Evolutionary conservation across 2,888 invertebrate genomes (phyloP), one percentile per base, ranked within the genome.

Genomic region (Hyppa rectilinea): DNA sequence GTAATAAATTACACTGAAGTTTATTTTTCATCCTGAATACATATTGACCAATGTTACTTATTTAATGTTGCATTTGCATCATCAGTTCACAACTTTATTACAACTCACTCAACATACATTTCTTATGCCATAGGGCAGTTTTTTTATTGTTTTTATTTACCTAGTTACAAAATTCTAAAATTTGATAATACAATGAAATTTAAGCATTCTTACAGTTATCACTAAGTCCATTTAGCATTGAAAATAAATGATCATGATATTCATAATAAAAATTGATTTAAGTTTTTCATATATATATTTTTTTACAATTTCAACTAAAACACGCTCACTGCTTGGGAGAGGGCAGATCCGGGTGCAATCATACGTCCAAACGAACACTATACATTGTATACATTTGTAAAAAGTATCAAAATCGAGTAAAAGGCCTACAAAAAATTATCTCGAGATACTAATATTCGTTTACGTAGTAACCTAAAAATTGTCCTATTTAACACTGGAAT

Each of bases 401-500:
- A 91, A 96, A 96, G 96, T 96, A 96, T 96, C 96, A 96, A 96
- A 96, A 96, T 95, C 93, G 95, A 96, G 95, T 96, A 96, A 95
- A 96, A 95, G 94, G 94, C 94, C 95, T 96, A 96, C 94, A 95
- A 95, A 95, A 95, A 94, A 95, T 94, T 94, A 95, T 95, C 94
- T 95, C 95, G 95, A 95, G 95, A 95, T 93, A 95, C 94, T 95
- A 95, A 94, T 92, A 93, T 94, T 95, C 92, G 93, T 95, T 95
- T 92, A 94, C 94, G 92, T 92, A 93, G 93, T 94, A 95, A 95
- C 94, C 95, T 95, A 95, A 94, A 93, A 93, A 93, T 94, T 94
- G 93, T 94, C 92, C 94, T 92, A 91, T 92, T 92, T 88, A 91
- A 92, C 91, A 87, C 91, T 87, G 90, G 91, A 89, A 80, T 73